Evolutionary conservation across 2,113 vertebrate species (phyloP).

Genomic region (Speoplatyrhinus poulsoni): DNA sequence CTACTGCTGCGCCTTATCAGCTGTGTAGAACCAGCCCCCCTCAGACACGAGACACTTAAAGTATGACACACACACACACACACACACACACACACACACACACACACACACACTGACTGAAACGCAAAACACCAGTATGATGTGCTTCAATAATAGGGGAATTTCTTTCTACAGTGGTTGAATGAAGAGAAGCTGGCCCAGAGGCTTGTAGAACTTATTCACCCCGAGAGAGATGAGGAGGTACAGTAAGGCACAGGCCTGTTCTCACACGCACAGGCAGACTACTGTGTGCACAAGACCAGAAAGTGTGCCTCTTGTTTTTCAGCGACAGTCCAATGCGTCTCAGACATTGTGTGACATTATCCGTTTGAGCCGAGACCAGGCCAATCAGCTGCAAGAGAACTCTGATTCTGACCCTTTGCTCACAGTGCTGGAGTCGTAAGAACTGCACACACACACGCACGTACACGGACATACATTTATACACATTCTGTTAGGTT

Average conservation of each 20-base stretch:
- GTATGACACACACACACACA: constrained; percentile 68
- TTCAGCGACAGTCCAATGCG: constrained; percentile 93
- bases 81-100: constrained; percentile 14
- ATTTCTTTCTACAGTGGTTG: constrained; percentile 82
- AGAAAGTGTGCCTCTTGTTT: background rate
- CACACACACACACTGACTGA: background rate
- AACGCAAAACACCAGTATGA: background rate
- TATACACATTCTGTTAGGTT: background rate
- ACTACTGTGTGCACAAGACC: background rate
- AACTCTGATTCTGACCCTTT: constrained; percentile 86
- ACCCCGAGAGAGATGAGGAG: constrained; percentile 88
- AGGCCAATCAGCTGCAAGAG: constrained; percentile 88
- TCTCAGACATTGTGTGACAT: constrained; percentile 96
- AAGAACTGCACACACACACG: constrained; percentile 58
- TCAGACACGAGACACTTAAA: constrained; percentile 90
- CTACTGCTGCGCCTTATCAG: constrained; percentile 91
- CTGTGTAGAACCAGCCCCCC: constrained; percentile 88
- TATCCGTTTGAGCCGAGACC: constrained; percentile 91
- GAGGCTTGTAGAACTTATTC: constrained; percentile 91
- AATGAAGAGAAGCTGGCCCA: constrained; percentile 90
- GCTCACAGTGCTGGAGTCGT: constrained; percentile 91
- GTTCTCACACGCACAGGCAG: background rate
- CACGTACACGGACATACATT: background rate
- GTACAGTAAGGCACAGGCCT: constrained; percentile 69
- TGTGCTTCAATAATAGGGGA: constrained; percentile 4